Conservation (phyloP, 1,140 invertebrate species). For the Lucilia cuprina region DNA sequence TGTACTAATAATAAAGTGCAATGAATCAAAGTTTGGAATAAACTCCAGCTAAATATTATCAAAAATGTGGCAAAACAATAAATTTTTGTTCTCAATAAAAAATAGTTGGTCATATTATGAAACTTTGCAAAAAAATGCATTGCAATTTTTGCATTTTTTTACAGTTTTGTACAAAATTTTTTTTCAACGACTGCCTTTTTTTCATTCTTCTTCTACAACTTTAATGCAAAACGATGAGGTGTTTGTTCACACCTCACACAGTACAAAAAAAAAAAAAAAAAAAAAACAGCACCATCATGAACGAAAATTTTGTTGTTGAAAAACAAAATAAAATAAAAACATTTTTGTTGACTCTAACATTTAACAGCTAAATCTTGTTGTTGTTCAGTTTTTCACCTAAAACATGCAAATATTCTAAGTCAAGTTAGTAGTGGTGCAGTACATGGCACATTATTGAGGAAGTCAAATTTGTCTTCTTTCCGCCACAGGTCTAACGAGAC, state of each 20-base stretch:
- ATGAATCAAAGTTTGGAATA: too few relatives aligned
- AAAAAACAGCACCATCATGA: not conserved
- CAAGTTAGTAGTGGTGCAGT: not conserved
- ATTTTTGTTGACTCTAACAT: not conserved
- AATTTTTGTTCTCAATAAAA: too few relatives aligned
- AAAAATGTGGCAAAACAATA: too few relatives aligned
- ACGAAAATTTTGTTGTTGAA: not conserved
- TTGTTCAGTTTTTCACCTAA: not conserved
- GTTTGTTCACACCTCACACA: conserved; percentile 4
- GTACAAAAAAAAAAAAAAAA: too few relatives aligned
- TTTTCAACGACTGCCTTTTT: not conserved
- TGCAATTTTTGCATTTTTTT: not conserved
- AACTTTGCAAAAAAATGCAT: not conserved
- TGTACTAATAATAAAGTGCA: too few relatives aligned
- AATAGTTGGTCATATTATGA: not conserved
- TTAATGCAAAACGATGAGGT: conserved; percentile 3
- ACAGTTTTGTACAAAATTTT: not conserved
- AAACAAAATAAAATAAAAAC: not conserved
- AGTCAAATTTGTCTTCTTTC: conserved; percentile 32
- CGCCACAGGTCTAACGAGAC: conserved; percentile 29
- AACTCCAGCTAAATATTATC: too few relatives aligned
- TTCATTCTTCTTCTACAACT: not conserved
- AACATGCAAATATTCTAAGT: conserved; percentile 19
- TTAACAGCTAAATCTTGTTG: not conserved
- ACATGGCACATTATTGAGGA: conserved; percentile 2